Conservation (phyloP, 2,113 vertebrate species). For the Psephotus haematonotus region DNA sequence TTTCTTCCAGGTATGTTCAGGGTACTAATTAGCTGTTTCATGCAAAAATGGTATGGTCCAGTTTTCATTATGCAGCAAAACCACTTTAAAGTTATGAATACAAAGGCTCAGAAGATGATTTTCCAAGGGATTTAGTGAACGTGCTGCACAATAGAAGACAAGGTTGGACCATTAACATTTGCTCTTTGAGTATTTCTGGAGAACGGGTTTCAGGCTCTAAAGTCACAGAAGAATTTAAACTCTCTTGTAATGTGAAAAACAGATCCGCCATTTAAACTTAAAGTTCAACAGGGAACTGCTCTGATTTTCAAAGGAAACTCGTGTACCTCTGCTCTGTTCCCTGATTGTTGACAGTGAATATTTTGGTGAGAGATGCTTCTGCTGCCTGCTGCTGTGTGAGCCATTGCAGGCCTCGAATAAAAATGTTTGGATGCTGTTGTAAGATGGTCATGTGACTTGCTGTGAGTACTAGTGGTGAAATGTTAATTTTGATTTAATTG, state of each 20-base stretch:
- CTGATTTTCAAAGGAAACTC: not conserved
- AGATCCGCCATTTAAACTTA: not conserved
- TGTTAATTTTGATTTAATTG: not conserved
- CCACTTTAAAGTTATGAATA: not conserved
- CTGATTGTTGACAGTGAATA: not conserved
- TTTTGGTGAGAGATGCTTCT: not conserved
- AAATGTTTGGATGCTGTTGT: not conserved
- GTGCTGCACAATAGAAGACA: not conserved
- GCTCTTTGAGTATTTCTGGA: not conserved
- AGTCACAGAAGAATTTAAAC: not conserved
- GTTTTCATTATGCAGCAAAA: not conserved
- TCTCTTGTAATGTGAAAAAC: not conserved
- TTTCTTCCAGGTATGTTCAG: not conserved
- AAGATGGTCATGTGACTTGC: not conserved
- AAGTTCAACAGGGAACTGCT: not conserved
- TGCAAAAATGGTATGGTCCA: not conserved
- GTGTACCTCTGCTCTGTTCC: accelerated
- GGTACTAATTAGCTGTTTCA: not conserved
- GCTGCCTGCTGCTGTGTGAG: not conserved
- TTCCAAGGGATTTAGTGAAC: not conserved
- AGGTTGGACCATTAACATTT: not conserved
- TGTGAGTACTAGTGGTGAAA: not conserved
- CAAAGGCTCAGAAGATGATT: not conserved
- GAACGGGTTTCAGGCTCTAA: not conserved
- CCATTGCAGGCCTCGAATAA: not conserved